phyloP scores from a whole-genome alignment of 2,888 invertebrate species.

The Drosophila buzzatii region DNA sequence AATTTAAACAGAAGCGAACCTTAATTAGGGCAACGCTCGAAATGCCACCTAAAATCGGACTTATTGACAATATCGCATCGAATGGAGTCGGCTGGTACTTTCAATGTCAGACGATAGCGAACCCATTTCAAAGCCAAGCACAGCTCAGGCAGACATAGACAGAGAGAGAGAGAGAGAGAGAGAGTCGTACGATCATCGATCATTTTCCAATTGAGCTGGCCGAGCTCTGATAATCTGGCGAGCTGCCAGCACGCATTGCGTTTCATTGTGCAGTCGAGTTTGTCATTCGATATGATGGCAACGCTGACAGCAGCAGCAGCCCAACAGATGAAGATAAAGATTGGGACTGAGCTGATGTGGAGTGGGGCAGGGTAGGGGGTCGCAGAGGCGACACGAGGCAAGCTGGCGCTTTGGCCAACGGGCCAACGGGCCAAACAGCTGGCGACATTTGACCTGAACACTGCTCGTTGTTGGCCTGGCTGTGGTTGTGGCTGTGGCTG shows the following conservation, averaged over 20 bases:
- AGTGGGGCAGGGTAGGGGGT: background rate
- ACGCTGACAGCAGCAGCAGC: conserved; percentile 64
- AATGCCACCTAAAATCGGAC: conserved; percentile 47
- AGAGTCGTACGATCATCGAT: conserved; percentile 64
- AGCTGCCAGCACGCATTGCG: conserved; percentile 53
- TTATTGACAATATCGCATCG: conserved; percentile 42
- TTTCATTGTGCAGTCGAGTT: conserved; percentile 60
- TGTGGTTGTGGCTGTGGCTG: conserved; percentile 13
- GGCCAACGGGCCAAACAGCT: conserved; percentile 29
- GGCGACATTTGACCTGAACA: conserved; percentile 54
- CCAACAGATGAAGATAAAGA: conserved; percentile 52
- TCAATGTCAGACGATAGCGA: conserved; percentile 36
- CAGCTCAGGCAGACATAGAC: conserved; percentile 1
- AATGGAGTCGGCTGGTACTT: conserved; percentile 1
- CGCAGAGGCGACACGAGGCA: conserved; percentile 5
- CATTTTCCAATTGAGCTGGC: conserved; percentile 75
- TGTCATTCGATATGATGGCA: conserved; percentile 80
- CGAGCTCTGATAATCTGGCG: conserved; percentile 66
- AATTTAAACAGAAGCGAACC: conserved; percentile 40
- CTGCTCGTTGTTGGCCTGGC: background rate
- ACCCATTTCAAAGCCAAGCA: conserved; percentile 51
- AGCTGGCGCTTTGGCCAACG: conserved; percentile 30
- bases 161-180: background rate
- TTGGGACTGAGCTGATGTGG: conserved; percentile 14
- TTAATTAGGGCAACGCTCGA: conserved; percentile 57